Evolutionary conservation across 2,113 vertebrate genomes (phyloP).

Genomic region (Strix aluco): DNA sequence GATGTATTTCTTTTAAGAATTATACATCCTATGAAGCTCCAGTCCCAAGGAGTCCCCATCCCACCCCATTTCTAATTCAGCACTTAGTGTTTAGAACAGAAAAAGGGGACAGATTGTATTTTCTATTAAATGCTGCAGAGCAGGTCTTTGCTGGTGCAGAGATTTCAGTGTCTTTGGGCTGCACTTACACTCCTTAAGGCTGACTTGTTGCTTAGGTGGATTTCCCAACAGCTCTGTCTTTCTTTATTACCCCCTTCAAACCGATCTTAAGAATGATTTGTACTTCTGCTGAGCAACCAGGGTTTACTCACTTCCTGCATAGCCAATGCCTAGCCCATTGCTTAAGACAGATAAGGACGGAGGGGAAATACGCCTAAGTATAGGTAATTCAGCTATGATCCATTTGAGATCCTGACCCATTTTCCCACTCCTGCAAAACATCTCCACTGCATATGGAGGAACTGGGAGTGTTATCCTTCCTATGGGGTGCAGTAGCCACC

Average conservation of each 20-base stretch:
- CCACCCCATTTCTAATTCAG: not conserved
- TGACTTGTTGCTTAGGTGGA: not conserved
- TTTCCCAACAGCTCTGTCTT: not conserved
- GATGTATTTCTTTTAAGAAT: not conserved
- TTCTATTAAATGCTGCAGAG: not conserved
- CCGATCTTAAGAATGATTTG: not conserved
- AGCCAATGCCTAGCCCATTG: no score
- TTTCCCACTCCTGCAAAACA: not conserved
- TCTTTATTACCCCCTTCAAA: not conserved
- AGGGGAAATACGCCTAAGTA: not conserved
- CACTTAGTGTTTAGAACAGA: not conserved
- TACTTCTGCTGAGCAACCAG: not conserved
- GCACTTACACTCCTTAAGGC: not conserved
- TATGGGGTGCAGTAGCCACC: not conserved
- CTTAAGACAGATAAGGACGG: not conserved
- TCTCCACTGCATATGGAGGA: not conserved
- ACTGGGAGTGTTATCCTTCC: not conserved
- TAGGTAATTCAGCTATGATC: not conserved
- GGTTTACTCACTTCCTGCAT: not conserved
- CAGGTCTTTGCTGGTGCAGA: not conserved
- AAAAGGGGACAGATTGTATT: rapidly evolving
- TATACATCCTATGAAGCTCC: not conserved
- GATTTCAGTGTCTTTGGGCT: not conserved
- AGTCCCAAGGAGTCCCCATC: not conserved
- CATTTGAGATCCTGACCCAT: not conserved